Percentiles rank a stretch among this genome's conserved stretches.
phyloP scores from a whole-genome alignment of 2,797 vertebrate species.

The Sylvia borin region DNA sequence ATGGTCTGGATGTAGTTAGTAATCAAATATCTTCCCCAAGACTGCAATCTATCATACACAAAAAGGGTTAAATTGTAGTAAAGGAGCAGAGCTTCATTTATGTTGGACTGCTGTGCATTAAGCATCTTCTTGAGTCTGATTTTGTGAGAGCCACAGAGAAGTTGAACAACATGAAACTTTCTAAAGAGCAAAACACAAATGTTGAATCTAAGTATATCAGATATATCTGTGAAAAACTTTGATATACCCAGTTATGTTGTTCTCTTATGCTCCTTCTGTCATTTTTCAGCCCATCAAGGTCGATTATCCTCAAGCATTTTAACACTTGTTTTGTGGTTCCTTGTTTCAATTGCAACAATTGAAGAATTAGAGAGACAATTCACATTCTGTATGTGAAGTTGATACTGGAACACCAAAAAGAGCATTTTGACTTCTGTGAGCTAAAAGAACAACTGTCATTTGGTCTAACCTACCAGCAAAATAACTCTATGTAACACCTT shows the following conservation, averaged over 20 bases:
- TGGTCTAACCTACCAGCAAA: background rate
- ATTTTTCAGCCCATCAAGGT: background rate
- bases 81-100: background rate
- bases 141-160: background rate
- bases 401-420: background rate
- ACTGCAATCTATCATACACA: background rate
- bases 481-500: background rate
- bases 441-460: background rate
- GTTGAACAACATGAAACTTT: background rate
- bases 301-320: background rate
- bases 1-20: background rate
- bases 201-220: background rate
- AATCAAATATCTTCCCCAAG: background rate
- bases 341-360: background rate
- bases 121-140: background rate
- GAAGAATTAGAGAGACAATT: background rate
- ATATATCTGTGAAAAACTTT: background rate
- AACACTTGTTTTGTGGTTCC: background rate
- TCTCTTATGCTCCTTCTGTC: background rate
- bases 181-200: background rate
- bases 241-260: background rate
- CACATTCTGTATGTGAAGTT: background rate
- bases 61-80: background rate
- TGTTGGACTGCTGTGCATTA: background rate
- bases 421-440: background rate